Conservation (phyloP, 1,140 invertebrate species). For the Drosophila novamexicana region DNA sequence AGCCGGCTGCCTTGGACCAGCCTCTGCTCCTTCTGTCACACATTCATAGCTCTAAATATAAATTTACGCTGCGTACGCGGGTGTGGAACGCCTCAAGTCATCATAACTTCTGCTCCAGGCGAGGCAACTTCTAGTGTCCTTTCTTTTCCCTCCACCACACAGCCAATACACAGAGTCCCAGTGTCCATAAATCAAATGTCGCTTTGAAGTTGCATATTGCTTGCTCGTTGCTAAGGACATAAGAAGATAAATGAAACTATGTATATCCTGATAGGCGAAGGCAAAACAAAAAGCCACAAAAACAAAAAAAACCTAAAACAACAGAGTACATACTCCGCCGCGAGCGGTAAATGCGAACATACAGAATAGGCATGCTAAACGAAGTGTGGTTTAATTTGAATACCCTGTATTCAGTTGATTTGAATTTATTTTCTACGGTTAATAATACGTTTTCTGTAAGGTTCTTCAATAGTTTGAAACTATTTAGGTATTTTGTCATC, state of each 20-base stretch:
- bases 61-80: constrained; percentile 63
- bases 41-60: constrained; percentile 53
- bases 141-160: background rate
- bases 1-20: constrained; percentile 8
- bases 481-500: no score
- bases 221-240: constrained; percentile 33
- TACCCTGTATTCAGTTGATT: background rate
- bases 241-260: constrained; percentile 73
- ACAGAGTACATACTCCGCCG: constrained; percentile 1
- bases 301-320: constrained; percentile 7
- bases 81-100: constrained; percentile 52
- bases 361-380: background rate
- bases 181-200: constrained; percentile 78
- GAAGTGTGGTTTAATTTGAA: background rate
- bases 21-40: constrained; percentile 42
- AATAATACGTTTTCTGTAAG: no score
- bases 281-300: background rate
- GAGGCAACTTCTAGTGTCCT: background rate
- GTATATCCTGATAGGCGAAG: constrained; percentile 32
- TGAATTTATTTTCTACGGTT: no score
- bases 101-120: constrained; percentile 73
- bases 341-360: constrained; percentile 18
- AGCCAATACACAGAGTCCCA: constrained; percentile 33
- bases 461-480: no score
- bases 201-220: constrained; percentile 67